These are phyloP conservation scores for Uloborus diversus DNA, from an alignment of 1,140 invertebrate species.

Conservation along the genomic window DNA sequence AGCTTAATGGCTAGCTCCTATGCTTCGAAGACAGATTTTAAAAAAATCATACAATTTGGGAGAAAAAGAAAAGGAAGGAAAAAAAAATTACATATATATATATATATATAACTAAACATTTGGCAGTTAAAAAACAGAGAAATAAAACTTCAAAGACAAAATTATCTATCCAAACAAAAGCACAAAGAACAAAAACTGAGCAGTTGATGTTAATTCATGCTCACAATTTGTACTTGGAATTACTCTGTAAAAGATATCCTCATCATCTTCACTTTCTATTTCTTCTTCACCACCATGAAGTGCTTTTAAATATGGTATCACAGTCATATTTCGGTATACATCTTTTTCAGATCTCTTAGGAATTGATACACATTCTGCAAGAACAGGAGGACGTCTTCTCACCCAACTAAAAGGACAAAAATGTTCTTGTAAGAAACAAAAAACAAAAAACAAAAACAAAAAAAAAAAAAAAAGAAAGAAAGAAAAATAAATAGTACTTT, in stretches of 20 bases:
- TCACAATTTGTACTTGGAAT: slow-evolving; percentile 7
- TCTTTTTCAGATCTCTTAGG: slow-evolving; percentile 76
- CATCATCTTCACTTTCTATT: slow-evolving; percentile 34
- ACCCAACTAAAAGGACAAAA: slow-evolving; percentile 75
- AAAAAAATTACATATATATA: too few species aligned
- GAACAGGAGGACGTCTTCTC: slow-evolving; percentile 74
- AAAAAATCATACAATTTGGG: too few species aligned
- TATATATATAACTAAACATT: too few species aligned
- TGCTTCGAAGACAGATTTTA: too few species aligned
- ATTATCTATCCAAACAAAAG: not conserved
- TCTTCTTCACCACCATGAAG: slow-evolving; percentile 71
- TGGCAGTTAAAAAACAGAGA: too few species aligned
- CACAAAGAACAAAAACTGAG: not conserved
- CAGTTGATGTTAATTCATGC: not conserved
- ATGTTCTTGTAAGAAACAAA: too few species aligned
- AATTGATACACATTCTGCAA: slow-evolving; percentile 75
- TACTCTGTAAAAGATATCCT: slow-evolving; percentile 39
- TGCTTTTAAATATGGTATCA: slow-evolving; percentile 88
- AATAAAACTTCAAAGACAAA: too few species aligned
- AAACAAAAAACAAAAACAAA: not conserved
- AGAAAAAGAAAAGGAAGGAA: too few species aligned
- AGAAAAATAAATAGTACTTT: too few species aligned
- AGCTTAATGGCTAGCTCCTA: too few species aligned
- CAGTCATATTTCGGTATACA: slow-evolving; percentile 84
- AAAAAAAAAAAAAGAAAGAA: too few species aligned